These are phyloP conservation scores for Zaprionus ornatus DNA, from an alignment of 1,140 invertebrate species.

Conservation along the genomic window DNA sequence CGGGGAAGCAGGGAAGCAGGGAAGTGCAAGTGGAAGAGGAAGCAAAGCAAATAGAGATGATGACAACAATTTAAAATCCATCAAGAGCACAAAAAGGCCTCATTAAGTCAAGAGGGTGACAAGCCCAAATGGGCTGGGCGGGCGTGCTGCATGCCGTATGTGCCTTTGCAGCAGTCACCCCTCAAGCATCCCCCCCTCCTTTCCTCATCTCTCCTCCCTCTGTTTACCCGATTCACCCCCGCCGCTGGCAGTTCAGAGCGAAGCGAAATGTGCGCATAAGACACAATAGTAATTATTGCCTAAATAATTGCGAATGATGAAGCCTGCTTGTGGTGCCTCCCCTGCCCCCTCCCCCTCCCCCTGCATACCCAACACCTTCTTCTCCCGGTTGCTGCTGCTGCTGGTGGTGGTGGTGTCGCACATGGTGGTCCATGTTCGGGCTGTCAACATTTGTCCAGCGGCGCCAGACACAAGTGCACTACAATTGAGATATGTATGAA, in stretches of 20 bases:
- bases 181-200: background rate
- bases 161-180: background rate
- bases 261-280: conserved; percentile 80
- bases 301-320: conserved; percentile 84
- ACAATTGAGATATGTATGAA: conserved; percentile 61
- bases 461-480: conserved; percentile 62
- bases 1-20: too few relatives aligned
- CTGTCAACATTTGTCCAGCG: conserved; percentile 56
- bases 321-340: conserved; percentile 27
- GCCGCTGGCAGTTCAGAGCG: background rate
- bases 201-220: background rate
- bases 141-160: conserved; percentile 46
- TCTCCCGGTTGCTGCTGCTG: background rate
- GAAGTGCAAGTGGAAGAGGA: background rate
- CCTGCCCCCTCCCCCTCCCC: background rate
- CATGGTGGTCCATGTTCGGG: conserved; percentile 53
- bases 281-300: conserved; percentile 84
- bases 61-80: conserved; percentile 83
- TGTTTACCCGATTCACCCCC: background rate
- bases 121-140: conserved; percentile 52
- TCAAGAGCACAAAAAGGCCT: conserved; percentile 82
- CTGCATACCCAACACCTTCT: background rate
- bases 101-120: conserved; percentile 83
- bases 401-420: conserved; percentile 20
- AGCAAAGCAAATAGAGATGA: conserved; percentile 68